These are phyloP conservation scores for Drosophila arizonae DNA, from an alignment of 1,140 invertebrate species.

Conservation along the genomic window DNA sequence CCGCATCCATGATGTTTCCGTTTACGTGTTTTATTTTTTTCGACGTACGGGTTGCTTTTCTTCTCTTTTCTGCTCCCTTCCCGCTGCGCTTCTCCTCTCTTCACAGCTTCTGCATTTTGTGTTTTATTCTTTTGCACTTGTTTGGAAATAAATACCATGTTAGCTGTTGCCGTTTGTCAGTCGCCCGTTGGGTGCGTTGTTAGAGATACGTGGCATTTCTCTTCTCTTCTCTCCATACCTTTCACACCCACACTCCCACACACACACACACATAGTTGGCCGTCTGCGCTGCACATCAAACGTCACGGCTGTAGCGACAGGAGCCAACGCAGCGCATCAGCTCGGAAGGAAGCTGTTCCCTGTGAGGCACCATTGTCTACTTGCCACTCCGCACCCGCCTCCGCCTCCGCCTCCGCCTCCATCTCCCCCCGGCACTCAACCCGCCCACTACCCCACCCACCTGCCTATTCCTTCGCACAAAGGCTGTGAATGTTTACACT, in stretches of 20 bases:
- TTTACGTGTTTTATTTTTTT: slow-evolving; percentile 25
- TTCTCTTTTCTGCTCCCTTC: slow-evolving; percentile 1
- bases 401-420: slow-evolving; percentile 1
- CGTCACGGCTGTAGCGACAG: slow-evolving; percentile 32
- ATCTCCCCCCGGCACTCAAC: neutral
- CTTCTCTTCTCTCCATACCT: no score
- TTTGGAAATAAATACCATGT: slow-evolving; percentile 77
- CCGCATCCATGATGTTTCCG: slow-evolving; percentile 30
- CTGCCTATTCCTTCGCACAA: slow-evolving; percentile 39
- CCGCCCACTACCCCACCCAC: neutral
- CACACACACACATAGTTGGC: neutral
- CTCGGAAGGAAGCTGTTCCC: slow-evolving; percentile 76
- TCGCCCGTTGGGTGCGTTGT: slow-evolving; percentile 42
- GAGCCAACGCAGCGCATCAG: slow-evolving; percentile 47
- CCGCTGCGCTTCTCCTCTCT: neutral
- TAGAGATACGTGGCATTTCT: slow-evolving; percentile 15
- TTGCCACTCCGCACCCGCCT: neutral
- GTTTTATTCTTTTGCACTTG: slow-evolving; percentile 39
- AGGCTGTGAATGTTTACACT: slow-evolving; percentile 81
- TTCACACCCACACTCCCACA: neutral
- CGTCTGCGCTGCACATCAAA: slow-evolving; percentile 68
- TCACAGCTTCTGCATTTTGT: neutral
- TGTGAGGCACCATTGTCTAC: slow-evolving; percentile 37
- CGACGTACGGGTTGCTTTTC: slow-evolving; percentile 10
- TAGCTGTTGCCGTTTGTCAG: slow-evolving; percentile 52